Percentiles rank a stretch among this genome's conserved stretches.
These are phyloP conservation scores for Pseudorectes ferrugineus DNA, from an alignment of 2,113 vertebrate species.

Conservation along the genomic window DNA sequence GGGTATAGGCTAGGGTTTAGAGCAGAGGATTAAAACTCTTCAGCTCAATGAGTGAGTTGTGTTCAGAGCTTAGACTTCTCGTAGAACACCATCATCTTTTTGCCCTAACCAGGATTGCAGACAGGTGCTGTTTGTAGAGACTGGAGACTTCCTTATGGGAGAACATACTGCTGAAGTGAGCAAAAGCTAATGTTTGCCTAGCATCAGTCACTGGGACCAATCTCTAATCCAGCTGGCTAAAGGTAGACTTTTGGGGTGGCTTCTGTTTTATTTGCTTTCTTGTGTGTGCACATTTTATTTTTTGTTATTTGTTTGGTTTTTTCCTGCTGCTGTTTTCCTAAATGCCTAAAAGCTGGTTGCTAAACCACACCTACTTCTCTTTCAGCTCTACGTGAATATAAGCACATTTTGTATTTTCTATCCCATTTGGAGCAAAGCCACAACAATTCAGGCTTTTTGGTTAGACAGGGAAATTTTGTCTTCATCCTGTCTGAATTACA, in stretches of 20 bases:
- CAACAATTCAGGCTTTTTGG: not conserved
- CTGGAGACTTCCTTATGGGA: not conserved
- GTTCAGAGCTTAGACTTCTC: not conserved
- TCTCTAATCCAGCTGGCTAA: not conserved
- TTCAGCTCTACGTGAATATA: fast-evolving
- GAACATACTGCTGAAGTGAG: not conserved
- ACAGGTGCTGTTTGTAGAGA: not conserved
- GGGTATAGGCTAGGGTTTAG: not conserved
- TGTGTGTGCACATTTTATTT: not conserved
- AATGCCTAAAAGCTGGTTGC: not conserved
- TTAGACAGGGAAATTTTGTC: not conserved
- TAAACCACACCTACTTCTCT: not conserved
- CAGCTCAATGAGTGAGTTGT: not conserved
- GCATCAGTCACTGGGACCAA: not conserved
- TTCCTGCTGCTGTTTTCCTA: not conserved
- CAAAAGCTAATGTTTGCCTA: not conserved
- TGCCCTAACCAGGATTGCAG: not conserved
- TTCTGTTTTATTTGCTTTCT: not conserved
- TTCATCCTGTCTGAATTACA: not conserved
- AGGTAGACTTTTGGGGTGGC: not conserved
- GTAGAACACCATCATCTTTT: not conserved
- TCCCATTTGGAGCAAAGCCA: not conserved
- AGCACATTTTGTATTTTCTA: not conserved
- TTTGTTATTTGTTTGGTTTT: not conserved
- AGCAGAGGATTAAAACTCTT: not conserved